Conservation (phyloP, 2,797 vertebrate species). For the Selene dorsalis region DNA sequence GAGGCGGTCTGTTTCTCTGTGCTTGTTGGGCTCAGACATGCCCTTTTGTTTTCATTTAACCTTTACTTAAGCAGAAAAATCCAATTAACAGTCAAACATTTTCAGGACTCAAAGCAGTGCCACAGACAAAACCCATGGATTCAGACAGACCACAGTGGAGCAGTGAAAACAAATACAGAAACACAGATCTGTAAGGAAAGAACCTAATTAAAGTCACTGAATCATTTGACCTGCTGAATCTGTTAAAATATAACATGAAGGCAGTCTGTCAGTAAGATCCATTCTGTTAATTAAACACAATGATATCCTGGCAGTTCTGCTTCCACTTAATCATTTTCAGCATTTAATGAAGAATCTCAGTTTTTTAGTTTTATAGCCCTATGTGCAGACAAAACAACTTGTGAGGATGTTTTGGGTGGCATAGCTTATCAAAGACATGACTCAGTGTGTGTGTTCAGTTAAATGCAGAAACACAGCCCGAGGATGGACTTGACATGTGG, state of each 20-base stretch:
- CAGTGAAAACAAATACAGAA: neutral
- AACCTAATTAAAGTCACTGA: neutral
- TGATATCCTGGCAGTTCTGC: neutral
- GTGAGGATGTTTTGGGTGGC: constrained; percentile 17
- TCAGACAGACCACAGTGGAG: neutral
- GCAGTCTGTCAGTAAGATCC: constrained; percentile 10
- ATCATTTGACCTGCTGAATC: constrained; percentile 6
- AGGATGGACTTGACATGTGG: constrained; percentile 33
- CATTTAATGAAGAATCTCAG: constrained; percentile 5
- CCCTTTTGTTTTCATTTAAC: constrained; percentile 20
- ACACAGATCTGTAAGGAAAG: neutral
- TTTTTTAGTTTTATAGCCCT: neutral
- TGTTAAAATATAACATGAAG: constrained; percentile 7
- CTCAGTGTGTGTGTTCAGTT: constrained; percentile 19
- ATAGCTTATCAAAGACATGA: constrained; percentile 14
- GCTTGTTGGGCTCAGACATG: neutral
- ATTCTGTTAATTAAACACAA: constrained; percentile 19
- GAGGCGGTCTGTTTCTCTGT: neutral
- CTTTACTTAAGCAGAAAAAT: neutral
- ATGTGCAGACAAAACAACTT: constrained; percentile 12
- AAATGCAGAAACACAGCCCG: constrained; percentile 15
- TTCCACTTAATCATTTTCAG: neutral
- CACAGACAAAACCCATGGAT: neutral
- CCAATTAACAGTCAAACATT: neutral
- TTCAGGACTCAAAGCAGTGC: neutral